These are phyloP conservation scores for Lepidurus arcticus DNA, from an alignment of 1,140 invertebrate genomes.

Conservation along the genomic window DNA sequence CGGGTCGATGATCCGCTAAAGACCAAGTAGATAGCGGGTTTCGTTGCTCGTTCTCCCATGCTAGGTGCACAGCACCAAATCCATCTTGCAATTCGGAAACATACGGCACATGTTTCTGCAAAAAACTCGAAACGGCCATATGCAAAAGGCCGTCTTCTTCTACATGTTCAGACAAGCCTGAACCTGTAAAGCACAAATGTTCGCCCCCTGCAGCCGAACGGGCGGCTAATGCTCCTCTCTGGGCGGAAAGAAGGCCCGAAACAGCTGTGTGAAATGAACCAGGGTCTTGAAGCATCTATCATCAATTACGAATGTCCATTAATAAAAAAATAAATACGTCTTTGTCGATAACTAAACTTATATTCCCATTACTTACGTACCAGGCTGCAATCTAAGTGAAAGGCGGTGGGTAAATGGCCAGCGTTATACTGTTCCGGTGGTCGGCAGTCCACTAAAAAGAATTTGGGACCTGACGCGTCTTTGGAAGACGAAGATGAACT, in stretches of 20 bases:
- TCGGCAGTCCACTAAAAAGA: slow-evolving; percentile 95
- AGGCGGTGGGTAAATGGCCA: slow-evolving; percentile 92
- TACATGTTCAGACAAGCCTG: slow-evolving; percentile 61
- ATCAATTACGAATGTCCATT: slow-evolving; percentile 35
- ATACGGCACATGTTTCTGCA: slow-evolving; percentile 88
- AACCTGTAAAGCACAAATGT: slow-evolving; percentile 95
- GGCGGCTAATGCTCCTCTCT: slow-evolving; percentile 79
- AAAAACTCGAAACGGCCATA: slow-evolving; percentile 96
- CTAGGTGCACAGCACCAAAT: slow-evolving; percentile 56
- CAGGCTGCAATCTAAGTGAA: slow-evolving; percentile 94
- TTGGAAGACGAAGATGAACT: slow-evolving; percentile 23
- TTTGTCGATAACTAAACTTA: slow-evolving; percentile 29
- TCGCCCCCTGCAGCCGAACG: slow-evolving; percentile 86
- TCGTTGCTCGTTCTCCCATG: slow-evolving; percentile 25
- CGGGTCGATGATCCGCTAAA: slow-evolving; percentile 42
- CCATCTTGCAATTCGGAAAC: slow-evolving; percentile 89
- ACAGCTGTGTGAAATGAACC: slow-evolving; percentile 89
- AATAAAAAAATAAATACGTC: slow-evolving; percentile 20
- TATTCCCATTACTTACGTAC: slow-evolving; percentile 46
- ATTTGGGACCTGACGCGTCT: slow-evolving; percentile 46
- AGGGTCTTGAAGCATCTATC: slow-evolving; percentile 88
- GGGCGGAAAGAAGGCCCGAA: slow-evolving; percentile 82
- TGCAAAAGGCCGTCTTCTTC: slow-evolving; percentile 95
- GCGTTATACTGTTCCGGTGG: slow-evolving; percentile 94
- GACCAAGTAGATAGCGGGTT: slow-evolving; percentile 36